A percentile compares a stretch with the other conserved stretches of the same genome.
These are phyloP conservation scores for Zeugodacus cucurbitae DNA, from an alignment of 1,140 invertebrate species.

Conservation along the genomic window DNA sequence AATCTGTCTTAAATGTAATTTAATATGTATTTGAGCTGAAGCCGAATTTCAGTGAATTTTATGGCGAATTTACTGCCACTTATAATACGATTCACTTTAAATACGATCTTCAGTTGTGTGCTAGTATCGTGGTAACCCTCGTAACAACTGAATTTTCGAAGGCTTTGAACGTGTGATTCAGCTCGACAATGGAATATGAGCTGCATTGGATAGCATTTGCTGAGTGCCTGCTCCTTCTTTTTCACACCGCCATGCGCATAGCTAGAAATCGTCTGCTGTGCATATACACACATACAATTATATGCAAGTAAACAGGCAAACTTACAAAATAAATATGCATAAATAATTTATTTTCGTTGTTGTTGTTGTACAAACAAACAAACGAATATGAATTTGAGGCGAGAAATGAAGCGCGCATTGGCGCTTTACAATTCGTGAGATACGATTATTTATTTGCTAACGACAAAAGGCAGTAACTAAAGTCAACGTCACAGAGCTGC, in stretches of 20 bases:
- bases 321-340: not conserved
- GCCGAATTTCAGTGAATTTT: no score
- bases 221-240: not conserved
- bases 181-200: not conserved
- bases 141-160: not conserved
- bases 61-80: no score
- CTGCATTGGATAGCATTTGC: not conserved
- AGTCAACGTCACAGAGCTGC: not conserved
- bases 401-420: not conserved
- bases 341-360: constrained; percentile 33
- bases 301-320: not conserved
- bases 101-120: not conserved
- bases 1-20: no score
- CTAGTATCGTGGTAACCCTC: not conserved
- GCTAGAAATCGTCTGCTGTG: not conserved
- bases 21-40: no score
- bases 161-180: not conserved
- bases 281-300: not conserved
- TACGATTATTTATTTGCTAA: constrained; percentile 23
- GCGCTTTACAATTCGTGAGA: constrained; percentile 15
- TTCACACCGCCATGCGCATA: not conserved
- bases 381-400: not conserved
- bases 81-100: not conserved
- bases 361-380: constrained; percentile 18
- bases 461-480: constrained; percentile 13